Base-by-base conservation (phyloP, 2,113 vertebrate species). In the Pandion haliaetus region DNA sequence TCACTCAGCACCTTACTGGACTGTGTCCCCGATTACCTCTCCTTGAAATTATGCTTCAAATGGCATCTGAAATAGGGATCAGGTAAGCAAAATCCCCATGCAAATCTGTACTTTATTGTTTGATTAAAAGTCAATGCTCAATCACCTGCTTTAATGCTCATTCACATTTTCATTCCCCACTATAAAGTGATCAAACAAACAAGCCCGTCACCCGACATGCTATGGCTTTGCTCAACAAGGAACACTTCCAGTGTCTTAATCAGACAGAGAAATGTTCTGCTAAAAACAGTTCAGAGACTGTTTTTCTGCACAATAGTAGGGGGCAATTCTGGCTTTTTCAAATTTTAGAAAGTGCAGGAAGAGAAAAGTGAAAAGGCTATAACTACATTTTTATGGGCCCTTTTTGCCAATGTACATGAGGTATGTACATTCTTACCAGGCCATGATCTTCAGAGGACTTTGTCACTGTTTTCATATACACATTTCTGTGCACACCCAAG, bases 81-180 rank as follows among this genome's bases (percentile, higher is more conserved):
- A 82, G 32, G 58, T 66, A 92, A 96, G 76, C 47, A 90, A 65
- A 85, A 55, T 77, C 23, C 19, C 10, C 28, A 18, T 20, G 25
- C 8, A 79, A 89, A 85, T 52, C 58, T 91, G 82, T 45, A 95
- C 80, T 97, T 97, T 86, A 87, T 80, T 91, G 70, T 93, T 71
- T 82, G 77, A 54, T 90, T 86, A 77, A 49, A 92, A 93, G 77
- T 45, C 74, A 85, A 12, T 20, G 52, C 38, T 77, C 49, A 79
- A 89, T 45, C 40, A 91, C 42, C 38, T 38, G 7, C 69, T 89
- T 76, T 45, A 77, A 36, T 31, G 17, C 31, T 85, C 58, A 34
- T 14, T 61, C 3, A 1, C 57, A 84, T 92, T 55, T 86, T 77
- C n/a, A 50, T 71, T 72, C 28, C 70, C 66, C 49, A 14, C 31